These are phyloP conservation scores for Pseudonaja textilis DNA, from an alignment of 2,113 vertebrate species.

Conservation along the genomic window DNA sequence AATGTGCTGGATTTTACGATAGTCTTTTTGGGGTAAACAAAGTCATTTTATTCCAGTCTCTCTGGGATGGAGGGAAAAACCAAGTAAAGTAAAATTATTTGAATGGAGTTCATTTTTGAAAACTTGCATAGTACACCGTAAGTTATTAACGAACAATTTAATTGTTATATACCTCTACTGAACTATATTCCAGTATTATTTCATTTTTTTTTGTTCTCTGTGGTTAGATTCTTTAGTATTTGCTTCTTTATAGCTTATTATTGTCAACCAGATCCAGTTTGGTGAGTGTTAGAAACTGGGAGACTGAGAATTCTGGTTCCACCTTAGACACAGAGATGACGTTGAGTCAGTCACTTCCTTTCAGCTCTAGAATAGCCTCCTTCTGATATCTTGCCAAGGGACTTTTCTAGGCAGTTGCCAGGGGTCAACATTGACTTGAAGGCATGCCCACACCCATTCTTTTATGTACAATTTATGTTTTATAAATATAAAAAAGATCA, in stretches of 20 bases:
- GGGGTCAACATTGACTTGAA: background rate
- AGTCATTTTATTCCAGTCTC: background rate
- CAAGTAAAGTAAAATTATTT: background rate
- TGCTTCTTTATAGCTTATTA: background rate
- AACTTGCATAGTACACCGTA: background rate
- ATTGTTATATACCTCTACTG: background rate
- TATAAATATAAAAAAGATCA: background rate
- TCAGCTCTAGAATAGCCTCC: background rate
- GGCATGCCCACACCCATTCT: background rate
- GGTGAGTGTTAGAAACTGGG: background rate
- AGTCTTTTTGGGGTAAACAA: constrained; percentile 90
- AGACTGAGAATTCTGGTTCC: background rate
- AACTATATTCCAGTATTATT: background rate
- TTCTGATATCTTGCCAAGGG: background rate
- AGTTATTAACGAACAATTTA: background rate
- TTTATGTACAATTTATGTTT: background rate
- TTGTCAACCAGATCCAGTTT: background rate
- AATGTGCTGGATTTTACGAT: constrained; percentile 97
- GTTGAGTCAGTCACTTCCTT: background rate
- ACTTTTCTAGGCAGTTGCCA: background rate
- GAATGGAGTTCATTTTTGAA: background rate
- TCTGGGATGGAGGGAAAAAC: background rate
- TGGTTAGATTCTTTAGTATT: background rate
- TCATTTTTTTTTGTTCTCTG: background rate
- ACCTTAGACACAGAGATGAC: background rate